Conservation (phyloP, 2,113 vertebrate genomes). For the Chlorodrepanis virens region DNA sequence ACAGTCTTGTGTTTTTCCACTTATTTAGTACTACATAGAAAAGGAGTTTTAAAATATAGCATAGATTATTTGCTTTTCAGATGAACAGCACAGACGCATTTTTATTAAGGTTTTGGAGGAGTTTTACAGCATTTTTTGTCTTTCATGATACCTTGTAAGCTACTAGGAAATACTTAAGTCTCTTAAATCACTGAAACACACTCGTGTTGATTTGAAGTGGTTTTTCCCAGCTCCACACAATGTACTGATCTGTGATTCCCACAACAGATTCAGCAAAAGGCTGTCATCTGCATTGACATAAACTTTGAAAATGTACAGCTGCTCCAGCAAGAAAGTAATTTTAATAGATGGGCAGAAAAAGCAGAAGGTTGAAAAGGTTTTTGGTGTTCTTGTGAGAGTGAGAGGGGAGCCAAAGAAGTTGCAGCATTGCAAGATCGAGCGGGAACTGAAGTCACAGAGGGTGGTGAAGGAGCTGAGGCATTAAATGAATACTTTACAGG, state of each 20-base stretch:
- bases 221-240: not conserved
- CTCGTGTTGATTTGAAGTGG: not conserved
- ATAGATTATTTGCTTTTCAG: not conserved
- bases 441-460: conserved; percentile 11
- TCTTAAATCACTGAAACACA: not conserved
- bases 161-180: not conserved
- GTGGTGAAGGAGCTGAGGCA: conserved; percentile 16
- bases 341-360: not conserved
- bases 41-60: not conserved
- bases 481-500: conserved; percentile 42
- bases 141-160: not conserved
- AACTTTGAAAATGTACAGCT: not conserved
- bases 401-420: not conserved
- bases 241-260: not conserved
- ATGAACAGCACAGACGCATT: not conserved
- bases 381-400: not conserved
- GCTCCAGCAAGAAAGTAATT: not conserved
- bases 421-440: not conserved
- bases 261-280: not conserved
- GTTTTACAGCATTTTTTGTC: not conserved
- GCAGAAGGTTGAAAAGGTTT: not conserved
- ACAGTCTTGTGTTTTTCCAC: not conserved
- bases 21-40: not conserved
- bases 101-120: not conserved
- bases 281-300: not conserved